Base-by-base conservation (phyloP, 2,888 invertebrate genomes). In the Allacma fusca region DNA sequence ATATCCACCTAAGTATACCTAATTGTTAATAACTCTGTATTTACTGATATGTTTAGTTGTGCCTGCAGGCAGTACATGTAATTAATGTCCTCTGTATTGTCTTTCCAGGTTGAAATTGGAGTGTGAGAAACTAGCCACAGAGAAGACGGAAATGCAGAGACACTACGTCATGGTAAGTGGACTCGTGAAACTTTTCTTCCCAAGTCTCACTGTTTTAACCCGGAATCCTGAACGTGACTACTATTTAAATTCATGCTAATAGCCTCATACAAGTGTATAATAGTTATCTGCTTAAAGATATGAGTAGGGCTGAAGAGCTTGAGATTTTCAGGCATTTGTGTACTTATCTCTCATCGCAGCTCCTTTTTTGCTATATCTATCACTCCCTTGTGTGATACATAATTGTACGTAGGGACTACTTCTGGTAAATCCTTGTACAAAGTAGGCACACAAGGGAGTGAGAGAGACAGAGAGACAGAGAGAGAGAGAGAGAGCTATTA, bases 111-210 rank as follows among this genome's bases (percentile, higher is more conserved):
- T 97, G 87, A 97, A 97, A 90, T 91, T 97, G 89, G 98, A 98
- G 90, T 96, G 96, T 89, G 98, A 98, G 88, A 98, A 98, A 89
- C 89, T 98, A 87, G 96, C 94, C 82, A 94, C 93, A 88, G 98
- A 98, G 89, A 98, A 98, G 90, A 97, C 97, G 85, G 97, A 97
- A 90, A 96, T 98, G 93, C 97, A 98, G 89, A 91, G 98, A 88
- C 97, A 98, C 91, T 98, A 97, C 90, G 97, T 97, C 86, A 97
- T 98, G 97, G 97, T 97, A 90, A 92, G 91, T 70, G 70, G 65
- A 16, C 19, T 19, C 19, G 16, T 12, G 9, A 50, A 50, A 50
- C 2, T 5, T 50, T 50, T 50, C 16, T 50, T 50, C 16, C 50
- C 4, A 50, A 50, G 16, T 19, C 9, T 19, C 19, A 7, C 34